Base-by-base conservation (phyloP, 1,140 invertebrate genomes). In the Grapholita molesta region DNA sequence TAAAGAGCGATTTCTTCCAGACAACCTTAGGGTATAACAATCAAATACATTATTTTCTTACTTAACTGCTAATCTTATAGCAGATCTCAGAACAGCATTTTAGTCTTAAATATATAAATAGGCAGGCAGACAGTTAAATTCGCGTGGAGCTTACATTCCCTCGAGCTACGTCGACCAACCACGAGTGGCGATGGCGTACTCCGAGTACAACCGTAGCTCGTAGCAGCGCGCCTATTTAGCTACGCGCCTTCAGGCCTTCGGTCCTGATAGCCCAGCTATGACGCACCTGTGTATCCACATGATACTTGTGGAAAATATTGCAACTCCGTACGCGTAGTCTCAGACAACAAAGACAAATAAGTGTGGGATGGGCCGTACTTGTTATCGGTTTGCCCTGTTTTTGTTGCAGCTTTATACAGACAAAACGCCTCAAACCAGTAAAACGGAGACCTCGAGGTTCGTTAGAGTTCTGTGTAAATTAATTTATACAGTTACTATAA, bases 281-380 rank as follows among this genome's bases (percentile, higher is more conserved):
- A 38, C 0, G 15, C 35, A 38, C n/a, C 35, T 38, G 35, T 38
- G n/a, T n/a, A n/a, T n/a, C n/a, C n/a, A n/a, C n/a, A 38, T 15
- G 3, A 38, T 38, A 38, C 35, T 15, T 38, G 15, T 38, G n/a
- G n/a, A 38, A 38, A 38, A 38, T n/a, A 38, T 38, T 38, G 35
- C 35, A n/a, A 38, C 15, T 38, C 35, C n/a, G 15, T 38, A 15
- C 35, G 21, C 53, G 24, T 57, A 57, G 53, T 57, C 53, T 57
- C 53, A 57, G 53, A 57, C 53, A 57, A 57, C 53, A 57, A 57
- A 57, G 53, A 57, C 53, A 57, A 28, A 57, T 57, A 57, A 38
- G n/a, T 6, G 9, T 57, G 53, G 24, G 53, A 23, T 57, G 53
- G 53, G 12, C 53, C 24, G 53, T 28, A 25, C 23, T 57, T 15